phyloP scores from a whole-genome alignment of 2,113 vertebrate species.

The Otocyon megalotis region DNA sequence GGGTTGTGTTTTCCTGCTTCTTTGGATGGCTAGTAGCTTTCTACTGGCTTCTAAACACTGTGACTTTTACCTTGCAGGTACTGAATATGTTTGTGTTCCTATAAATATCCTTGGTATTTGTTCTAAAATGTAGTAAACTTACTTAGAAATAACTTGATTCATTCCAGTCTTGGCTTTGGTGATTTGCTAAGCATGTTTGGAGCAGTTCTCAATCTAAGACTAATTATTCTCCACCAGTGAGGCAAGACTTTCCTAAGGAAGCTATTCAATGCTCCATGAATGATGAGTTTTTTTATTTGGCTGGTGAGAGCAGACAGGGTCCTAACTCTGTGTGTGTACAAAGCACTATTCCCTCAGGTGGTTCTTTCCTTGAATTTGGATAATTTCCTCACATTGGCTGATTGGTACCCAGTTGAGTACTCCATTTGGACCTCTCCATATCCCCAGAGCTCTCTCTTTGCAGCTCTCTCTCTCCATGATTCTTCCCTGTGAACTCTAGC shows the following conservation, averaged over 20 bases:
- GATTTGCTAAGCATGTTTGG: not conserved
- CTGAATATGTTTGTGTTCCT: not conserved
- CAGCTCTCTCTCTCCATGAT: not conserved
- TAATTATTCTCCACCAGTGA: not conserved
- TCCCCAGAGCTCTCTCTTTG: not conserved
- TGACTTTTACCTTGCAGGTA: not conserved
- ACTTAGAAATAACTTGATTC: not conserved
- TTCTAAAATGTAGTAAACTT: not conserved
- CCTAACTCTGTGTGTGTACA: no score
- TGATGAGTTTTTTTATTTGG: not conserved
- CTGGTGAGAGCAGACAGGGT: not conserved
- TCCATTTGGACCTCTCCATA: fast-evolving
- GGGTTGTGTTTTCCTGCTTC: not conserved
- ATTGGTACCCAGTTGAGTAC: not conserved
- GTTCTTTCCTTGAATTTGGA: not conserved
- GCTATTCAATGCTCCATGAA: not conserved
- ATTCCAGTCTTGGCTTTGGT: not conserved
- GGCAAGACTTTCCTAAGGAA: not conserved
- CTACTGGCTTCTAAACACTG: not conserved
- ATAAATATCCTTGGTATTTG: not conserved
- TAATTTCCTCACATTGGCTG: not conserved
- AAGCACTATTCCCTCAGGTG: fast-evolving
- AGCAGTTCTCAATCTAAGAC: not conserved
- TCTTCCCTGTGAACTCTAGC: not conserved
- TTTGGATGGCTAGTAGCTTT: not conserved